Conservation (phyloP, 2,113 vertebrate genomes). For the Engystomops pustulosus region DNA sequence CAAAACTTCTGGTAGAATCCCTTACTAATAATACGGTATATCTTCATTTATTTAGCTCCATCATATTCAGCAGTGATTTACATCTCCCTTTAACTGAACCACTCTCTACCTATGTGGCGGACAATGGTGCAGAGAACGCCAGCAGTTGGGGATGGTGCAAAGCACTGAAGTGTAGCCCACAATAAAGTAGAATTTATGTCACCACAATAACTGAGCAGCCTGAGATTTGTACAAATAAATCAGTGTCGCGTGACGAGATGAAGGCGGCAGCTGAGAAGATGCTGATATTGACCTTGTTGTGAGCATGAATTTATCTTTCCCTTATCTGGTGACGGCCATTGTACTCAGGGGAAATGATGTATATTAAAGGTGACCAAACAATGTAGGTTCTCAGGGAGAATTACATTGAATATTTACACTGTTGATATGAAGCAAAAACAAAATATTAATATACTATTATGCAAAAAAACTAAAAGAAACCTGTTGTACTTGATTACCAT, state of each 20-base stretch:
- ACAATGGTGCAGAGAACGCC: neutral
- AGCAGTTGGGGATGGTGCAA: neutral
- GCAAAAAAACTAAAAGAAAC: no score
- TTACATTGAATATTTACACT: constrained; percentile 8
- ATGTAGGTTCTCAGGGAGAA: neutral
- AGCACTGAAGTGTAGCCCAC: constrained; percentile 31
- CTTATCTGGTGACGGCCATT: constrained; percentile 20
- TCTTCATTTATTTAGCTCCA: no score
- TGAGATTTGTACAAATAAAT: constrained; percentile 56
- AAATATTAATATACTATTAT: neutral
- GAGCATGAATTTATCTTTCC: constrained; percentile 45
- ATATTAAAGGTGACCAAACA: constrained; percentile 9
- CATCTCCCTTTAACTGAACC: no score
- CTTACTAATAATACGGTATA: no score
- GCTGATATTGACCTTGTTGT: constrained; percentile 52
- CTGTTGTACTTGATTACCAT: neutral
- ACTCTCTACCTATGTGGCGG: neutral
- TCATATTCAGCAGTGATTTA: no score
- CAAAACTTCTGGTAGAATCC: no score
- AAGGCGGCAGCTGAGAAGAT: constrained; percentile 23
- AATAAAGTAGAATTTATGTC: constrained; percentile 50
- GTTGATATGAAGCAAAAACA: neutral
- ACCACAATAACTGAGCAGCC: constrained; percentile 43
- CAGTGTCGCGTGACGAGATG: constrained; percentile 22
- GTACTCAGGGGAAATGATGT: constrained; percentile 10